Conservation (phyloP, 2,113 vertebrate species). For the Tichodroma muraria region DNA sequence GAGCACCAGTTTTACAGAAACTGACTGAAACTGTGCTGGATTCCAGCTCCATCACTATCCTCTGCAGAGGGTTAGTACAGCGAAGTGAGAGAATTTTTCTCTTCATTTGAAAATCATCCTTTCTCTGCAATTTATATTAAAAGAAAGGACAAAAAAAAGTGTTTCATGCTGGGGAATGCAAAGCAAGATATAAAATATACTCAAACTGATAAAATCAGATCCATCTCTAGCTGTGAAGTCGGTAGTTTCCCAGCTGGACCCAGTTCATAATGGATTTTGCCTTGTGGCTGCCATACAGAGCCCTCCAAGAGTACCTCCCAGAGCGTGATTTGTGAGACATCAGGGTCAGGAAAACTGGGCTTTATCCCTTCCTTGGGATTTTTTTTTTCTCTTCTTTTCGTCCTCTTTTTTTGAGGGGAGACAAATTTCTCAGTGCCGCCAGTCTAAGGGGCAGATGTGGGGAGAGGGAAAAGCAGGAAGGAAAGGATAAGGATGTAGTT, state of each 20-base stretch:
- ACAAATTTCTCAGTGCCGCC: neutral
- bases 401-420: neutral
- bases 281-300: neutral
- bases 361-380: neutral
- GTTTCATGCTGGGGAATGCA: neutral
- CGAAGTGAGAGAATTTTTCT: neutral
- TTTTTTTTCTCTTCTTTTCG: neutral
- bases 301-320: neutral
- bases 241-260: neutral
- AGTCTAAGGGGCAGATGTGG: fast-evolving
- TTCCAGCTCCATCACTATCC: neutral
- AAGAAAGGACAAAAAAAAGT: neutral
- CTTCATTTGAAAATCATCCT: neutral
- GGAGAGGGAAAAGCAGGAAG: neutral
- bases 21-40: neutral
- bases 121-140: neutral
- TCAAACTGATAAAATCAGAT: neutral
- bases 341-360: neutral
- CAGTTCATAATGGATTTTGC: neutral
- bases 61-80: neutral
- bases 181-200: neutral
- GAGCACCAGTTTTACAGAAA: neutral
- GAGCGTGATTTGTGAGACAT: fast-evolving
- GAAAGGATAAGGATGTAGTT: neutral
- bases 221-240: neutral